phyloP scores from a whole-genome alignment of 2,888 invertebrate species.

The Andrena haemorrhoa region DNA sequence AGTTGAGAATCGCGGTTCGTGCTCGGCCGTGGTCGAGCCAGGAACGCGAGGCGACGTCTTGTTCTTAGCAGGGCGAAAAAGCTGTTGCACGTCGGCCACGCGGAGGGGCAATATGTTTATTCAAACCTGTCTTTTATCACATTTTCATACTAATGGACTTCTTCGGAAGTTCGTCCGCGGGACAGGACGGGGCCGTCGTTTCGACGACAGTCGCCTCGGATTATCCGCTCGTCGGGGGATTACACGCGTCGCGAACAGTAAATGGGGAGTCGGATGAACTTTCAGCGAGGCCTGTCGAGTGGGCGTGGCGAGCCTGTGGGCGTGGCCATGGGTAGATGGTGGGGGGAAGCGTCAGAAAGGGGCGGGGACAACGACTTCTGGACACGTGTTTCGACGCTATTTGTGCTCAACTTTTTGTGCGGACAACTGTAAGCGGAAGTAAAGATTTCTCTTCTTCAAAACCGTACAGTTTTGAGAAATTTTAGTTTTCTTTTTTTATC shows the following conservation, averaged over 20 bases:
- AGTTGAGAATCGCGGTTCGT: conserved; percentile 75
- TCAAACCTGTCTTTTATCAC: conserved; percentile 77
- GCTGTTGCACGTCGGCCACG: conserved; percentile 39
- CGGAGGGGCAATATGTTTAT: conserved; percentile 76
- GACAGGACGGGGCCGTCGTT: conserved; percentile 20
- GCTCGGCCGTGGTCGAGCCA: background rate
- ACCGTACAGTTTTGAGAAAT: too few relatives aligned
- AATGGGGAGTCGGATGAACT: conserved; percentile 4
- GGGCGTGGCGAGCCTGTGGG: background rate
- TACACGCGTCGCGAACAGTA: conserved; percentile 17
- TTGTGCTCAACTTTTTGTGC: too few relatives aligned
- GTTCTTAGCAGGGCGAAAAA: conserved; percentile 31
- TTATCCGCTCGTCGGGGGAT: conserved; percentile 31
- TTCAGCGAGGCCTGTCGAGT: conserved; percentile 2
- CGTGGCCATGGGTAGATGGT: too few relatives aligned
- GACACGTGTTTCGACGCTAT: too few relatives aligned
- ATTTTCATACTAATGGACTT: conserved; percentile 83
- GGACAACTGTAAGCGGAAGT: too few relatives aligned
- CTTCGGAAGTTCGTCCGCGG: conserved; percentile 66
- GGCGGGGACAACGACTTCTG: too few relatives aligned
- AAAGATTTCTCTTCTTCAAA: too few relatives aligned
- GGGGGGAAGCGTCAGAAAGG: too few relatives aligned
- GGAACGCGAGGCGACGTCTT: conserved; percentile 44
- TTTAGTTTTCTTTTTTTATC: too few relatives aligned
- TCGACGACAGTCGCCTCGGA: conserved; percentile 14